phyloP scores from a whole-genome alignment of 2,797 vertebrate genomes.

The Florisuga fusca region DNA sequence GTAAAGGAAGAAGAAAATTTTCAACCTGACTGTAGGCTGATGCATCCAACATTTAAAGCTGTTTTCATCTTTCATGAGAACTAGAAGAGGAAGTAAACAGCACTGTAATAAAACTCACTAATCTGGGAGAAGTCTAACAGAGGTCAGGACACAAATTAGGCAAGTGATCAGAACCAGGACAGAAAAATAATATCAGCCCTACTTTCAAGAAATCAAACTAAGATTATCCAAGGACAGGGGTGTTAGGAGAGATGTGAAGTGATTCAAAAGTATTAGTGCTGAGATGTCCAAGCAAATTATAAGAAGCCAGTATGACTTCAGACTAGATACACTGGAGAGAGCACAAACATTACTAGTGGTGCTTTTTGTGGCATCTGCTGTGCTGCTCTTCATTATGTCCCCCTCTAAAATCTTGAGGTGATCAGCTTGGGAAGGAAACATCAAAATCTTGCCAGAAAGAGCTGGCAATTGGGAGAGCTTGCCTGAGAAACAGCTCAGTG shows the following conservation, averaged over 20 bases:
- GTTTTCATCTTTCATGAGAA: constrained; percentile 46
- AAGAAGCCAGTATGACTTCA: neutral
- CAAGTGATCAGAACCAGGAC: neutral
- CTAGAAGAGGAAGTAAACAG: constrained; percentile 34
- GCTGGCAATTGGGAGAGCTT: neutral
- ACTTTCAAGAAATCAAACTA: neutral
- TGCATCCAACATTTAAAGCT: constrained; percentile 39
- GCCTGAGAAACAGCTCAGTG: neutral
- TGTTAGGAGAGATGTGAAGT: neutral
- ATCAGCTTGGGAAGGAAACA: neutral
- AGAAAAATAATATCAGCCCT: neutral
- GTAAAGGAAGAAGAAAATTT: neutral
- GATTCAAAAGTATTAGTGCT: neutral
- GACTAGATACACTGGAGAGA: neutral
- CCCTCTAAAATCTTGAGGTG: neutral
- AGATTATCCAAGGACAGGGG: neutral
- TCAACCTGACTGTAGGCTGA: constrained; percentile 16
- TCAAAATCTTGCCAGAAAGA: neutral
- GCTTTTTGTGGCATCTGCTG: neutral
- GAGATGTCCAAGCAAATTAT: neutral
- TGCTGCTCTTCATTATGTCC: neutral
- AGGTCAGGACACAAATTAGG: neutral
- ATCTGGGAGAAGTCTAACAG: constrained; percentile 46
- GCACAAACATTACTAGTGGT: neutral
- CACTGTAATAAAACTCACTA: constrained; percentile 47